Percentiles rank a stretch among this genome's conserved stretches.
phyloP scores from a whole-genome alignment of 1,140 invertebrate species.

The Conus betulinus region DNA sequence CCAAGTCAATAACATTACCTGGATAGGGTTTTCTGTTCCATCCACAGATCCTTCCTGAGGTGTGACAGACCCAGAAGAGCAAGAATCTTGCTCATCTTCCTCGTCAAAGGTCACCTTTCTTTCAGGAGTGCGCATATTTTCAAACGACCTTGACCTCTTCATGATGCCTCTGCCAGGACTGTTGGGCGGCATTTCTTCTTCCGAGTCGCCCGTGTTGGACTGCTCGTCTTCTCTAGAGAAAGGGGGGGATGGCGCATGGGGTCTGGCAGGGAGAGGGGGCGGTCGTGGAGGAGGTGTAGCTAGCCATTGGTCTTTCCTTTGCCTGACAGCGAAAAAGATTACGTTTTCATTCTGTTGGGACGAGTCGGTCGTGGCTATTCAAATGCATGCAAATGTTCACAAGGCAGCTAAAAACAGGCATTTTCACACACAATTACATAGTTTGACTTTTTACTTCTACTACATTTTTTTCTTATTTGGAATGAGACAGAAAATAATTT shows the following conservation, averaged over 20 bases:
- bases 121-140: slow-evolving; percentile 39
- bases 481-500: too few species aligned
- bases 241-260: background rate
- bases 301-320: slow-evolving; percentile 33
- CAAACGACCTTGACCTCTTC: slow-evolving; percentile 41
- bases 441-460: too few species aligned
- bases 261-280: background rate
- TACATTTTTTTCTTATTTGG: too few species aligned
- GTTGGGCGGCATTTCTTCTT: background rate
- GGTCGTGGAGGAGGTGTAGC: background rate
- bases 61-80: background rate
- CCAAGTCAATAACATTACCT: background rate
- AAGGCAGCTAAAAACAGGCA: too few species aligned
- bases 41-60: background rate
- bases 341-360: too few species aligned
- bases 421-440: too few species aligned
- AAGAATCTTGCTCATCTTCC: slow-evolving; percentile 17
- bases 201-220: background rate
- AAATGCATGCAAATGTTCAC: too few species aligned
- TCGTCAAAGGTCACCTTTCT: slow-evolving; percentile 40
- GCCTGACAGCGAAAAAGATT: slow-evolving; percentile 10
- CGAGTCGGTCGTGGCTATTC: too few species aligned
- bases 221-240: background rate
- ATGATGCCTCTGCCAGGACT: slow-evolving; percentile 34
- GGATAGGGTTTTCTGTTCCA: background rate